phyloP scores from a whole-genome alignment of 1,140 invertebrate genomes.

The Brachystomella parvula region DNA sequence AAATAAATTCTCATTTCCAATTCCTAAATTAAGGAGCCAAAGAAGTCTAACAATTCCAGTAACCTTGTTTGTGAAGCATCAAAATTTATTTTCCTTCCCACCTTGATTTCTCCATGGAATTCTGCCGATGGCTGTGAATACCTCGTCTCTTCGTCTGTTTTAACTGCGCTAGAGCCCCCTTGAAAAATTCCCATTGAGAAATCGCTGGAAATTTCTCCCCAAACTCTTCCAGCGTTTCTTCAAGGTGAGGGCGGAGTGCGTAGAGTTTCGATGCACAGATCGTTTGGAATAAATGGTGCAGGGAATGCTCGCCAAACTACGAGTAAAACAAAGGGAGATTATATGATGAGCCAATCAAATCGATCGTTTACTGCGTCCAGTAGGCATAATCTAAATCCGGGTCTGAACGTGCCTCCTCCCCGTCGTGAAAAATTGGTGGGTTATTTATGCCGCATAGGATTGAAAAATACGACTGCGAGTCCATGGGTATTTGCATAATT shows the following conservation, averaged over 20 bases:
- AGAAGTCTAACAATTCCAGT: no score
- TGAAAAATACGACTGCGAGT: conserved; percentile 35
- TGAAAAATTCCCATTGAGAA: neutral
- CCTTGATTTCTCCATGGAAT: no score
- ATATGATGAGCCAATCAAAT: conserved; percentile 43
- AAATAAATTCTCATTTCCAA: no score
- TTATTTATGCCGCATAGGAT: conserved; percentile 29
- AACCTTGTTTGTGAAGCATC: no score
- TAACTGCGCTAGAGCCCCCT: neutral
- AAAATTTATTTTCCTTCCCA: no score
- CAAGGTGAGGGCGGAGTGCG: conserved; percentile 16
- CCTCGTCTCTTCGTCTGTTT: neutral
- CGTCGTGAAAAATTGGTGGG: conserved; percentile 40
- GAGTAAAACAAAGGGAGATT: conserved; percentile 53
- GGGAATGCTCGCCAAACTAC: conserved; percentile 64
- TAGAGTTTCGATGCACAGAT: conserved; percentile 27
- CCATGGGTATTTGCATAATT: no score
- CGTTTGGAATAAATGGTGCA: conserved; percentile 33
- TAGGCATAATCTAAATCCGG: conserved; percentile 26
- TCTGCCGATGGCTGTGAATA: no score
- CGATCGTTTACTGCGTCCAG: conserved; percentile 63
- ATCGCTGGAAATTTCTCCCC: conserved; percentile 12
- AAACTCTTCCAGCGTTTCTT: conserved; percentile 23
- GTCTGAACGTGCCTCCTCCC: conserved; percentile 32
- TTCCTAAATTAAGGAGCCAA: no score